Evolutionary conservation across 2,113 vertebrate genomes (phyloP).

Genomic region (Brevimyrus niger): DNA sequence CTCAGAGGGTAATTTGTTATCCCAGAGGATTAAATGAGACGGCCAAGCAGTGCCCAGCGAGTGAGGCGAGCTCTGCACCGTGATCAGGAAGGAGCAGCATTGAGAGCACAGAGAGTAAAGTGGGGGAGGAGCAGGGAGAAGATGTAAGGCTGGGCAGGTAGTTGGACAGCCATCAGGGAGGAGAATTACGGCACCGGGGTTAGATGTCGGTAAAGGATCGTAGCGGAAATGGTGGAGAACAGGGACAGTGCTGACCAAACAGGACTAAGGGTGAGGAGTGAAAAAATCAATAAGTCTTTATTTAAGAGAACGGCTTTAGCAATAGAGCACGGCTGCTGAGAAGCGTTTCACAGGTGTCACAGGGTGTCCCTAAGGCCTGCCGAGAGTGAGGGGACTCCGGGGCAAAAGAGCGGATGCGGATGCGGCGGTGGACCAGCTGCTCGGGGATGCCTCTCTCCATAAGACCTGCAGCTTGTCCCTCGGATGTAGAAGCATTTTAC

Average conservation of each 20-base stretch:
- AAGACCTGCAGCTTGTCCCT: background rate
- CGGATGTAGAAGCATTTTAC: background rate
- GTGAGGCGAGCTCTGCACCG: background rate
- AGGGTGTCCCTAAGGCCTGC: background rate
- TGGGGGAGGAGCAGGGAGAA: background rate
- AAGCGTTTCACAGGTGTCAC: background rate
- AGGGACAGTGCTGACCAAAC: background rate
- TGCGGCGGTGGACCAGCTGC: background rate
- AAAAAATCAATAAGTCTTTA: background rate
- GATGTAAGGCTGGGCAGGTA: background rate
- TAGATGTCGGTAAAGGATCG: background rate
- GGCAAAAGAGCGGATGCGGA: background rate
- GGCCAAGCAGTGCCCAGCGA: background rate
- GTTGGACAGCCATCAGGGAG: background rate
- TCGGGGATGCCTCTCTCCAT: background rate
- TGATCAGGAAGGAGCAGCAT: background rate
- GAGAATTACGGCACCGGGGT: background rate
- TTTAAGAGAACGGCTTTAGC: background rate
- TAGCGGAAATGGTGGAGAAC: background rate
- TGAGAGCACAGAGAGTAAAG: background rate
- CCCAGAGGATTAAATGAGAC: slow-evolving; percentile 25
- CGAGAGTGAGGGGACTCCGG: background rate
- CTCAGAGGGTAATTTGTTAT: slow-evolving; percentile 21
- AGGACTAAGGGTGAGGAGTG: background rate
- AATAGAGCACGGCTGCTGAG: background rate